These are phyloP conservation scores for Etheostoma nigrum DNA, from an alignment of 2,797 vertebrate species.

Conservation along the genomic window DNA sequence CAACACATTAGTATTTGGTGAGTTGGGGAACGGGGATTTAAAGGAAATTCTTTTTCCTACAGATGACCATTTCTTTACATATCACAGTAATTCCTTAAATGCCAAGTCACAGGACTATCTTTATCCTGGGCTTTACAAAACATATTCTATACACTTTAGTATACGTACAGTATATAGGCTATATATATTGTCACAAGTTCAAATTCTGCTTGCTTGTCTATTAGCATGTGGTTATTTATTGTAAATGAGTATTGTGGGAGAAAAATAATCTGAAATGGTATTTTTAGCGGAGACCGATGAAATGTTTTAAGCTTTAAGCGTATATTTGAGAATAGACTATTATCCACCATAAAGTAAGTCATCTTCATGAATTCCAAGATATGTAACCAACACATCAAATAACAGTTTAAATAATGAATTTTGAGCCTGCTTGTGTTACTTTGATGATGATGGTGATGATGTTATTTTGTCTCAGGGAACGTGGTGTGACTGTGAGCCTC, in stretches of 20 bases:
- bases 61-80: no score
- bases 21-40: no score
- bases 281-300: background rate
- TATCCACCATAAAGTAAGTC: background rate
- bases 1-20: no score
- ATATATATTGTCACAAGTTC: background rate
- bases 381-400: conserved; percentile 1
- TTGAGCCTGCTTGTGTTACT: conserved; percentile 3
- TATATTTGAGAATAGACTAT: background rate
- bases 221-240: background rate
- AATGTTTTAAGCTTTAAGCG: background rate
- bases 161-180: background rate
- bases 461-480: conserved; percentile 1
- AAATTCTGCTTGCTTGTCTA: background rate
- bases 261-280: background rate
- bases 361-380: background rate
- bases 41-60: no score
- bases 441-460: background rate
- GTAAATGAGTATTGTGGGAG: background rate
- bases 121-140: no score
- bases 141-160: background rate
- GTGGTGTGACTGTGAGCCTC: conserved; percentile 39
- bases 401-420: conserved; percentile 1
- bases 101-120: no score
- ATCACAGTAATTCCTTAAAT: no score